phyloP scores from a whole-genome alignment of 2,797 vertebrate species.

The Allobates femoralis region DNA sequence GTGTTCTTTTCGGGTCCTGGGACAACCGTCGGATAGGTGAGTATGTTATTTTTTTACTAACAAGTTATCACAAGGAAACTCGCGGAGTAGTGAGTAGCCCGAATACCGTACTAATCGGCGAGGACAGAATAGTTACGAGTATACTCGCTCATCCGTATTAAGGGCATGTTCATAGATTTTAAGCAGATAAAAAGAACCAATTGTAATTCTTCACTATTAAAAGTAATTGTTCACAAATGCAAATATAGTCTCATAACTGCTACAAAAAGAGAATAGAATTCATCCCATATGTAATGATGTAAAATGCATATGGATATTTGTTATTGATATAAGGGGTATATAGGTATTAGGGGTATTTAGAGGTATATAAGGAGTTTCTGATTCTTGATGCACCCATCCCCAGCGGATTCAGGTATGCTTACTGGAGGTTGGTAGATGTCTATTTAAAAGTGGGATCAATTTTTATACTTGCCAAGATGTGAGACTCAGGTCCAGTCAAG shows the following conservation, averaged over 20 bases:
- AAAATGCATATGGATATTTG: conserved; percentile 28
- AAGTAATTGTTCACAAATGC: conserved; percentile 30
- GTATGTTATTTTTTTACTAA: too few species aligned
- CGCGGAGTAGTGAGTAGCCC: too few species aligned
- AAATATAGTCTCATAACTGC: conserved; percentile 23
- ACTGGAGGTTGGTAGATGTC: not conserved
- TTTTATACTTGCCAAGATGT: not conserved
- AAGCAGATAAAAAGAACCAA: not conserved
- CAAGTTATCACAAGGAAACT: too few species aligned
- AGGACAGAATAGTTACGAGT: too few species aligned
- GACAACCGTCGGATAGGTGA: too few species aligned
- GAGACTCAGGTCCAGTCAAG: not conserved
- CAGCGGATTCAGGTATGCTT: not conserved
- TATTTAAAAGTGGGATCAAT: not conserved
- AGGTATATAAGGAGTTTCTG: conserved; percentile 8
- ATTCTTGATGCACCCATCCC: not conserved
- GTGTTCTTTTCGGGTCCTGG: too few species aligned
- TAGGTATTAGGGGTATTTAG: not conserved
- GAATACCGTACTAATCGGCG: too few species aligned
- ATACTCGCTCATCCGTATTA: too few species aligned
- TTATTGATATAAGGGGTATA: too few species aligned
- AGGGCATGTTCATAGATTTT: not conserved
- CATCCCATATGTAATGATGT: conserved; percentile 40
- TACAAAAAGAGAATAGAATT: conserved; percentile 35
- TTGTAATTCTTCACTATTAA: conserved; percentile 18